Conservation (phyloP, 2,113 vertebrate genomes). For the Bufo bufo region DNA sequence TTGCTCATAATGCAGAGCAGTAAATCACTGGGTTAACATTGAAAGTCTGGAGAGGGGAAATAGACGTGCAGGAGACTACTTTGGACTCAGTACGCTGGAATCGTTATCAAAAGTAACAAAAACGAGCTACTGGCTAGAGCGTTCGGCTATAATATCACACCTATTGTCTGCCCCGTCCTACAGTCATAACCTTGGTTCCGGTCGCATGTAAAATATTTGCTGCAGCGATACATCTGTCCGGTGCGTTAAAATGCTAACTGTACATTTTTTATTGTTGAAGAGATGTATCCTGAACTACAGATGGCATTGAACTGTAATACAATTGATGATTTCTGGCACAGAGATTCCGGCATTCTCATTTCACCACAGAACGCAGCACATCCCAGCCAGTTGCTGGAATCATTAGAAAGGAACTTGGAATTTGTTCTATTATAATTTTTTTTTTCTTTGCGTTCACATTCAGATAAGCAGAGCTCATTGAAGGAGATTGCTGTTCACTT, state of each 20-base stretch:
- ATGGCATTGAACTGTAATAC: slow-evolving; percentile 64
- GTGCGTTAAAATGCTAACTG: slow-evolving; percentile 74
- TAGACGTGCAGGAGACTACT: slow-evolving; percentile 94
- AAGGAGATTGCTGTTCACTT: neutral
- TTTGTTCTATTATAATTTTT: slow-evolving; percentile 6
- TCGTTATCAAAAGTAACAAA: slow-evolving; percentile 80
- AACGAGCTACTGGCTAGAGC: slow-evolving; percentile 76
- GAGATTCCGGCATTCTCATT: slow-evolving; percentile 67
- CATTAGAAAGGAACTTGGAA: slow-evolving; percentile 27
- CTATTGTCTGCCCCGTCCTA: slow-evolving; percentile 76
- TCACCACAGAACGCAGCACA: slow-evolving; percentile 14
- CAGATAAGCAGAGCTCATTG: neutral
- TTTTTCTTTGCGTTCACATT: neutral
- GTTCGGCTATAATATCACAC: slow-evolving; percentile 80
- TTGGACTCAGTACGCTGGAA: slow-evolving; percentile 94
- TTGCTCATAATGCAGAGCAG: slow-evolving; percentile 99
- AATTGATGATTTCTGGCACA: slow-evolving; percentile 71
- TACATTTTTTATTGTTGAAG: slow-evolving; percentile 71
- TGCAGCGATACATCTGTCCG: slow-evolving; percentile 79
- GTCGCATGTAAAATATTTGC: slow-evolving; percentile 75
- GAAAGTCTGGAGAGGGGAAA: slow-evolving; percentile 94
- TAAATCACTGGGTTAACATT: slow-evolving; percentile 99
- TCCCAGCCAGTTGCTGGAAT: slow-evolving; percentile 47
- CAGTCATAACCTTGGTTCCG: slow-evolving; percentile 73
- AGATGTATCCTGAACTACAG: slow-evolving; percentile 69